A percentile compares a stretch with the other conserved stretches of the same genome.
These are phyloP conservation scores for Polypedilum vanderplanki DNA, from an alignment of 1,140 invertebrate species.

Conservation along the genomic window DNA sequence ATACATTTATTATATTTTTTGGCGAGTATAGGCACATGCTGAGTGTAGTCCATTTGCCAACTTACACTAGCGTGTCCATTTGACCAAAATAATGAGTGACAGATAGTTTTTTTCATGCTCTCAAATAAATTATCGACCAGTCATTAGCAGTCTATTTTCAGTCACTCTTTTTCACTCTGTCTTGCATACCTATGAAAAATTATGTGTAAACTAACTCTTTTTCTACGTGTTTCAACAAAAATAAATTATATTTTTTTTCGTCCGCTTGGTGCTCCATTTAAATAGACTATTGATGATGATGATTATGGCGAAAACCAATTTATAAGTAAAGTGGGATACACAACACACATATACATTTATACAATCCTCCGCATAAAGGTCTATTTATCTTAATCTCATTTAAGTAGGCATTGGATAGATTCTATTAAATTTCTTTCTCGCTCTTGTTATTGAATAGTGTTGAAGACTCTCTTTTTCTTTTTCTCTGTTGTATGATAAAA, in stretches of 20 bases:
- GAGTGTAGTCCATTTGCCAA: not conserved
- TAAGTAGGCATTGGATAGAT: not conserved
- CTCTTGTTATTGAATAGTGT: not conserved
- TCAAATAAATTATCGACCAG: constrained; percentile 23
- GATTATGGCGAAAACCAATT: not conserved
- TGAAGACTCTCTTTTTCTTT: not conserved
- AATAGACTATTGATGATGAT: not conserved
- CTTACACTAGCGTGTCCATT: not conserved
- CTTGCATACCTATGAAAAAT: not conserved
- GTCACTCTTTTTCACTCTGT: not conserved
- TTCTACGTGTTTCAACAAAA: no score
- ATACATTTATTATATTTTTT: no score
- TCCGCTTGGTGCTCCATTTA: not conserved
- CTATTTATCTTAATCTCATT: constrained; percentile 29
- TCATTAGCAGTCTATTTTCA: constrained; percentile 26
- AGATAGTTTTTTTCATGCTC: constrained; percentile 15
- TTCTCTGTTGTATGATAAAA: no score
- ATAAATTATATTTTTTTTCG: no score
- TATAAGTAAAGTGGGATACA: not conserved
- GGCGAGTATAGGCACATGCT: no score
- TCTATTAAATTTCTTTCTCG: not conserved
- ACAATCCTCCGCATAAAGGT: constrained; percentile 1
- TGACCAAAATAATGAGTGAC: not conserved
- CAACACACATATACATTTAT: not conserved
- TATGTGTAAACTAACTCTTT: not conserved